Evolutionary conservation across 1,140 invertebrate genomes (phyloP).

Genomic region (Trachymyrmex septentrionalis): DNA sequence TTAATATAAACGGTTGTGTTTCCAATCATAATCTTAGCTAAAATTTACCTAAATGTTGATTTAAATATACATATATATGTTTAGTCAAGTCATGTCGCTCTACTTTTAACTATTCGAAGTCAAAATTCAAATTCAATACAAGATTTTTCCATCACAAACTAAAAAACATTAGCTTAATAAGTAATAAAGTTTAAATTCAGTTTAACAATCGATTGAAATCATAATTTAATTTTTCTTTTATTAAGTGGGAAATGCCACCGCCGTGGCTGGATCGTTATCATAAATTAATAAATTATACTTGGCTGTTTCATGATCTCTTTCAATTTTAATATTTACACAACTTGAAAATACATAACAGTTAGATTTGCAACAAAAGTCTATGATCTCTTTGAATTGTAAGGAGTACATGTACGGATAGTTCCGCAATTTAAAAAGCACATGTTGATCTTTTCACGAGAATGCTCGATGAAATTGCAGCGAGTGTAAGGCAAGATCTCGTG

Average conservation of each 20-base stretch:
- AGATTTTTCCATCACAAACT: neutral
- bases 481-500: constrained; percentile 6
- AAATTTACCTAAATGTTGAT: neutral
- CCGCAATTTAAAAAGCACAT: neutral
- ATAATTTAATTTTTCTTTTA: neutral
- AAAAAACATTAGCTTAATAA: neutral
- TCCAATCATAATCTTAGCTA: too few relatives aligned
- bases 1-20: too few relatives aligned
- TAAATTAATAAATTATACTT: constrained; percentile 4
- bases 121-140: neutral
- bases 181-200: neutral
- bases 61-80: neutral
- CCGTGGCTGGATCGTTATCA: neutral
- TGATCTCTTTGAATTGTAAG: neutral
- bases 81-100: neutral
- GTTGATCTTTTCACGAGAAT: neutral
- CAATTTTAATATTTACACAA: constrained; percentile 1
- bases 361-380: neutral
- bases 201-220: neutral
- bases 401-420: neutral
- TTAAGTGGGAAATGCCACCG: neutral
- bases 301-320: neutral
- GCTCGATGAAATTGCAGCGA: neutral
- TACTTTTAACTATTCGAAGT: neutral
- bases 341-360: neutral